Evolutionary conservation across 2,888 invertebrate genomes (phyloP), one percentile per base, ranked within the genome.

Genomic region (Thecocarcelia acutangulata): DNA sequence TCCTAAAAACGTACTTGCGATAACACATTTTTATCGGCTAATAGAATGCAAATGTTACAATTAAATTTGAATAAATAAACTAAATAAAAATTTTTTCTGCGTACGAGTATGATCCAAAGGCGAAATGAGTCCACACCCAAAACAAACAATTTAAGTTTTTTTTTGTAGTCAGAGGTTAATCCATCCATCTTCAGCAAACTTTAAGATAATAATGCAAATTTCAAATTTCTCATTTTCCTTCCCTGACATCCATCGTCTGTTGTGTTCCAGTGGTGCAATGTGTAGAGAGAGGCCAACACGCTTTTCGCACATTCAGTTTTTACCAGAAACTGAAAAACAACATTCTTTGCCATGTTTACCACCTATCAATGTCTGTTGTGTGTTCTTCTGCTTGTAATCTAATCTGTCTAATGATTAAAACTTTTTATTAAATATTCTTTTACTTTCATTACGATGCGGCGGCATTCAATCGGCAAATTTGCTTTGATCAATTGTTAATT

Each of bases 401-500:
- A 44, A 50, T 46, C 52, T 24, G 15, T 66, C n/a, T 58, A 64
- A 77, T 54, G 61, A 63, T 63, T 66, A 75, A 61, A 58, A 76
- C 54, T 58, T 28, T 50, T 52, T 33, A 56, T 13, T 48, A 44
- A 58, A 17, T 58, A 50, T 77, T 50, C 40, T 15, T 70, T 70
- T 37, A 48, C 58, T 59, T 50, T 59, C 44, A 44, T 54, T 76
- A 24, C 44, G 37, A 50, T 5, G 17, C 44, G 48, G 64, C 44
- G 48, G 64, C 72, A 19, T 19, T 56, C 28, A 28, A 52, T 17
- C 79, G 79, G 74, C 33, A 21, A 19, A 59, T 50, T 82, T 33
- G 17, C 83, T 85, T 85, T 84, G 83, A 85, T 85, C 85, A 85
- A 83, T 80, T 81, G 75, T 80, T 83, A 85, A 84, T 85, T 84